A percentile compares a stretch with the other conserved stretches of the same genome.
phyloP scores from a whole-genome alignment of 2,113 vertebrate species.

The Columbina picui region DNA sequence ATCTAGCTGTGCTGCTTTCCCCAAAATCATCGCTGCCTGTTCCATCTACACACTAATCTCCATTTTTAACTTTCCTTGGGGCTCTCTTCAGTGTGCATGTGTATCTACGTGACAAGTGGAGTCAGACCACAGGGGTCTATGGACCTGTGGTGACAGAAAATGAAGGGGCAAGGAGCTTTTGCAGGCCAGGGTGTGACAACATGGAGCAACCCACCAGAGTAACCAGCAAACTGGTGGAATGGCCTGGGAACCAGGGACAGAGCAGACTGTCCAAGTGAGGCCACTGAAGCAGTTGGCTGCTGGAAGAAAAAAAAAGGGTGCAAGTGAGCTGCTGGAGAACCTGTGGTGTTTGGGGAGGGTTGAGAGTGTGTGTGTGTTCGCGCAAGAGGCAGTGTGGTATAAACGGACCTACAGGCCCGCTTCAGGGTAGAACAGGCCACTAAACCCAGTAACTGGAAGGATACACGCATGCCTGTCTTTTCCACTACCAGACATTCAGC shows the following conservation, averaged over 20 bases:
- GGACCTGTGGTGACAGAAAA: background rate
- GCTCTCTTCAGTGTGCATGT: background rate
- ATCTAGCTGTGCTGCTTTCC: background rate
- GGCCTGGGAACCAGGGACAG: accelerated
- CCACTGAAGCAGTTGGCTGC: background rate
- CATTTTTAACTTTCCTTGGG: background rate
- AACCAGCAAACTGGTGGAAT: accelerated
- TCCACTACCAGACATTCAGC: background rate
- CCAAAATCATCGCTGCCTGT: background rate
- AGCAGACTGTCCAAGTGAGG: accelerated
- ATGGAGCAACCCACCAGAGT: accelerated
- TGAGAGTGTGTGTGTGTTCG: accelerated
- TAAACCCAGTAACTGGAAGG: background rate
- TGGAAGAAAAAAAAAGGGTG: background rate
- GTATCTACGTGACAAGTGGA: accelerated
- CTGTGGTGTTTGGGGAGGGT: background rate
- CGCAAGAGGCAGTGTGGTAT: background rate
- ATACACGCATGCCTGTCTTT: accelerated
- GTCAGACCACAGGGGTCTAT: accelerated
- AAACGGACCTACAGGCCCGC: accelerated
- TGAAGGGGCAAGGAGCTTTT: accelerated
- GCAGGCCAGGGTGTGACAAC: background rate
- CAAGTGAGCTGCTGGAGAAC: background rate
- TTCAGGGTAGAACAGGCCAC: accelerated
- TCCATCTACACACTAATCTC: background rate